These are phyloP conservation scores for Dallia pectoralis DNA, from an alignment of 2,797 vertebrate species.

Conservation along the genomic window DNA sequence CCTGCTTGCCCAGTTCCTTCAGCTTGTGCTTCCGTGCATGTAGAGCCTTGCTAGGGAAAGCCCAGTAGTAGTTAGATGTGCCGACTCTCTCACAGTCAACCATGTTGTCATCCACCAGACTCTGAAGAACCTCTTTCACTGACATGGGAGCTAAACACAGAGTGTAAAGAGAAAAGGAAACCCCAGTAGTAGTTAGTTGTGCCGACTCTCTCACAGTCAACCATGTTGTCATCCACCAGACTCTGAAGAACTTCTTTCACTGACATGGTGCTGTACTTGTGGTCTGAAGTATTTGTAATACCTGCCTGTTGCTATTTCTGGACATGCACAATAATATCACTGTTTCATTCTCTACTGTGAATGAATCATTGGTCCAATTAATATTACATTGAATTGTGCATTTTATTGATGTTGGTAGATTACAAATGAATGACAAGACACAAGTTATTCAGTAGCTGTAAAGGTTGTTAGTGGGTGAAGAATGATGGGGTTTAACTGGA, in stretches of 20 bases:
- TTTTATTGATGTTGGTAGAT: too few relatives aligned
- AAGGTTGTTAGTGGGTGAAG: too few relatives aligned
- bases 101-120: slow-evolving; percentile 95
- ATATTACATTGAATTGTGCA: too few relatives aligned
- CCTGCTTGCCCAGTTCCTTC: slow-evolving; percentile 86
- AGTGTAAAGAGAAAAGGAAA: not conserved
- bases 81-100: slow-evolving; percentile 94
- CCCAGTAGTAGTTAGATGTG: slow-evolving; percentile 98
- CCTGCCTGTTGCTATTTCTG: too few relatives aligned
- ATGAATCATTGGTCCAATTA: too few relatives aligned
- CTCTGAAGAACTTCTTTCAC: slow-evolving; percentile 97
- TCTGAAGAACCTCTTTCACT: slow-evolving; percentile 95
- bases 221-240: slow-evolving; percentile 95
- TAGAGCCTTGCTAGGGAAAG: slow-evolving; percentile 95
- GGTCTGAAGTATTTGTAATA: too few relatives aligned
- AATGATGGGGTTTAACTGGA: too few relatives aligned
- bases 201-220: slow-evolving; percentile 88
- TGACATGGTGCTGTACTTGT: slow-evolving; percentile 90
- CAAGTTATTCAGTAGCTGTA: too few relatives aligned
- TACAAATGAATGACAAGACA: too few relatives aligned
- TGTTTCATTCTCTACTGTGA: too few relatives aligned
- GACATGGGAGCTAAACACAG: slow-evolving; percentile 85
- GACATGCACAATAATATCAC: too few relatives aligned
- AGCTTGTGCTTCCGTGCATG: slow-evolving; percentile 82
- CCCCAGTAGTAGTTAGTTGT: slow-evolving; percentile 73